Conservation (phyloP, 92 coral and sea anemone species). For the Zoanthus sansibaricus region DNA sequence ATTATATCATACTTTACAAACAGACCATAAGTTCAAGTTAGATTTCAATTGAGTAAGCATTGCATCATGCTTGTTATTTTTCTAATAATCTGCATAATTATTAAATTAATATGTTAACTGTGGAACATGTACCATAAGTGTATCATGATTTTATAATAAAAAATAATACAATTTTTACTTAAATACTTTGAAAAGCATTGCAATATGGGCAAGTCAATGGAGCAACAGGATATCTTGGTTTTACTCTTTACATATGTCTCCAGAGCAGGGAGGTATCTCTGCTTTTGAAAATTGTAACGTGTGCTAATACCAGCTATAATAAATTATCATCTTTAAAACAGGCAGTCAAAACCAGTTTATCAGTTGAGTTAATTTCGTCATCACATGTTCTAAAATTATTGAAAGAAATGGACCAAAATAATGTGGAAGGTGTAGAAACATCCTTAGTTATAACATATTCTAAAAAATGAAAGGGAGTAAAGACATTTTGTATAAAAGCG, state of each 20-base stretch:
- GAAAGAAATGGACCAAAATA: not conserved
- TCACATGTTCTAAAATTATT: not conserved
- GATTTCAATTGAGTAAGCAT: not conserved
- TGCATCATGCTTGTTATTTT: not conserved
- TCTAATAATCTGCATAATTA: not conserved
- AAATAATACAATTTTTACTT: not conserved
- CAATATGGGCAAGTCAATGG: not conserved
- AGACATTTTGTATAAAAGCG: not conserved
- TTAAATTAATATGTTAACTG: not conserved
- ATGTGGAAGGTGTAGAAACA: not conserved
- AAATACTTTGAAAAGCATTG: not conserved
- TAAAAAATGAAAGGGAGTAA: not conserved
- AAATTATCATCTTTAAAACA: not conserved
- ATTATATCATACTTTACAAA: not conserved
- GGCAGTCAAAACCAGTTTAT: not conserved
- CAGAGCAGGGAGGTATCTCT: not conserved
- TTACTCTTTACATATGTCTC: not conserved
- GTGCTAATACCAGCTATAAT: not conserved
- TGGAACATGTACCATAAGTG: not conserved
- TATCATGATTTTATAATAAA: not conserved
- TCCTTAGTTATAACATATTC: not conserved
- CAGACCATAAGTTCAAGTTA: not conserved
- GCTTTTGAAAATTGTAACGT: slow-evolving; percentile 1
- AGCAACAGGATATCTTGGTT: not conserved
- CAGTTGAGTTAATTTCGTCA: not conserved